phyloP scores from a whole-genome alignment of 2,113 vertebrate genomes.

The Apeltes quadracus region DNA sequence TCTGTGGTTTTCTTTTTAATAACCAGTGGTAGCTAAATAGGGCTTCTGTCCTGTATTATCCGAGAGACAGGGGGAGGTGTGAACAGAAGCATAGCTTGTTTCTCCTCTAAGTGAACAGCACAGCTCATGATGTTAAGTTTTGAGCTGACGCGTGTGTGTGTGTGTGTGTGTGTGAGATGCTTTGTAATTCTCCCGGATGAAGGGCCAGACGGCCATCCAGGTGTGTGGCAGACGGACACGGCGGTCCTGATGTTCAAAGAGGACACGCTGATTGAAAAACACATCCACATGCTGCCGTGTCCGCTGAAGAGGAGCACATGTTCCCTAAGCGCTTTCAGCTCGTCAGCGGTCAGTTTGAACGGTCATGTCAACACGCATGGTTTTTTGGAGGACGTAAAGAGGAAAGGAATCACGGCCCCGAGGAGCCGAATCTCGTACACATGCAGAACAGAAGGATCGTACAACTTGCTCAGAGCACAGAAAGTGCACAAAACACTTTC shows the following conservation, averaged over 20 bases:
- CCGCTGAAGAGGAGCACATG: constrained; percentile 7
- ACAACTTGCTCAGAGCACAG: constrained; percentile 40
- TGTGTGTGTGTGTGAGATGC: constrained; percentile 7
- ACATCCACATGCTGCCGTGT: not conserved
- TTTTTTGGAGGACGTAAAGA: too few species aligned
- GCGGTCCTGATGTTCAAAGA: constrained; percentile 54
- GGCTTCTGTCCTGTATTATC: not conserved
- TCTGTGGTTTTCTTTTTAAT: not conserved
- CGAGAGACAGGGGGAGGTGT: constrained; percentile 3
- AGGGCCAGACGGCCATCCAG: constrained; percentile 62
- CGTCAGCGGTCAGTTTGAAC: not conserved
- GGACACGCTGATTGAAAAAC: constrained; percentile 24
- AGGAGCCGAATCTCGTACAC: not conserved
- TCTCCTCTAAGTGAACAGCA: constrained; percentile 56
- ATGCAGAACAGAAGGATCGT: not conserved
- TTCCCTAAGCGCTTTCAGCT: constrained; percentile 3
- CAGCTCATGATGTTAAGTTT: constrained; percentile 55
- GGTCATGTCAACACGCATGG: too few species aligned
- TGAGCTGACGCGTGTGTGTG: not conserved
- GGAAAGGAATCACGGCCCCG: too few species aligned
- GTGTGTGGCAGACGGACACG: constrained; percentile 61
- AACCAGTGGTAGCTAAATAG: not conserved
- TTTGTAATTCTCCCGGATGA: constrained; percentile 15
- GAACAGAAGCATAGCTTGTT: constrained; percentile 56
- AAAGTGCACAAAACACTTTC: constrained; percentile 47